Evolutionary conservation across 2,113 vertebrate genomes (phyloP), one percentile per base, ranked within the genome.

Genomic region (Jacana jacana): DNA sequence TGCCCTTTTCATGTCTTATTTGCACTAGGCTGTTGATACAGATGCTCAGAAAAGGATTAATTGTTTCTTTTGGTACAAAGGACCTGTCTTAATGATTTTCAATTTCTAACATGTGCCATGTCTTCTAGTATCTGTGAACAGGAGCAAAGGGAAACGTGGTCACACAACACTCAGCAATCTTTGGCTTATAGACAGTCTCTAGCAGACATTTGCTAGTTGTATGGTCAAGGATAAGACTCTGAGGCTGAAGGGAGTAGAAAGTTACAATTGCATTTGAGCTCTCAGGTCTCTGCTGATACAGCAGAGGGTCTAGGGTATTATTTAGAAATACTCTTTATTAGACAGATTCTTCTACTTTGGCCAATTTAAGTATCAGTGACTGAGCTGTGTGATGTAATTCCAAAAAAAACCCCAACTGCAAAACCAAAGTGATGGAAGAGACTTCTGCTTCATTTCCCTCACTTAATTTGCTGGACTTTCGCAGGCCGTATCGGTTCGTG

Each of bases 401-500:
- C 70, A 8, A 0, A 4, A 20, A 79, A 60, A 89, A 66, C 3
- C 0, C 5, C 70, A 46, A 33, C 5, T 85, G n/a, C 61, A 92
- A 94, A 96, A 84, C 72, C 76, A 30, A 76, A 90, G 40, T 66
- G 44, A 72, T 1, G 0, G 65, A 64, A 55, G 40, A 68, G 69
- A 39, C 12, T 65, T 13, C 27, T 57, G 10, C 22, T 39, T 72
- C 24, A 80, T 63, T 81, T 89, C 37, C 27, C 81, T 84, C 4
- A 84, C 60, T 49, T 75, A 16, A 25, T 57, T 80, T 54, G 44
- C 78, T 93, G 73, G 88, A 39, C 71, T 93, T 81, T 91, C 93
- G 37, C 93, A 99, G 99, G 98, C 42, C 98, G 98, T n/a, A 81
- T 98, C 2, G 91, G 98, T 68, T 98, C 99, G 0, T 99, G 99